Conservation (phyloP, 2,797 vertebrate genomes). For the Chanos chanos region DNA sequence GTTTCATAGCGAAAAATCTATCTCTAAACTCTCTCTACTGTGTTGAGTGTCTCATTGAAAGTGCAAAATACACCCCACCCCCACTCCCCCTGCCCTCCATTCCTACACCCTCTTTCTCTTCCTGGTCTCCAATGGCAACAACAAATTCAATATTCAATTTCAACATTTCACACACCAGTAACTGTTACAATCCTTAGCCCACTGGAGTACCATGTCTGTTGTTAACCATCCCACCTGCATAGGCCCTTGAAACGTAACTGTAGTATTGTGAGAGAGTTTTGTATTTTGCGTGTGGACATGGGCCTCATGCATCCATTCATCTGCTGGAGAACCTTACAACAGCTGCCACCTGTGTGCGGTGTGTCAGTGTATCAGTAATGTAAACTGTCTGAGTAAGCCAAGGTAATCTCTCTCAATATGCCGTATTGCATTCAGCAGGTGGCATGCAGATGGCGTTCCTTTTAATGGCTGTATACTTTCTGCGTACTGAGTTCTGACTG, state of each 20-base stretch:
- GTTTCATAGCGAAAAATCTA: background rate
- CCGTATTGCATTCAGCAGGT: conserved; percentile 35
- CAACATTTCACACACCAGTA: conserved; percentile 19
- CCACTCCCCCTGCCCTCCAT: background rate
- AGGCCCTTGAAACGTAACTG: background rate
- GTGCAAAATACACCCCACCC: background rate
- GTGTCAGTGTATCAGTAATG: background rate
- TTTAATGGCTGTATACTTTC: conserved; percentile 9
- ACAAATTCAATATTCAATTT: conserved; percentile 19
- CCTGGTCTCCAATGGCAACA: conserved; percentile 39
- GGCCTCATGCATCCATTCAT: background rate
- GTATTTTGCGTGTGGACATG: background rate
- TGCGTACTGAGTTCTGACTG: conserved; percentile 8
- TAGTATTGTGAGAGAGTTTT: background rate
- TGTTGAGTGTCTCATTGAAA: background rate
- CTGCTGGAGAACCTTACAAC: conserved; percentile 1
- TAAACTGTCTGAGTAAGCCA: conserved; percentile 12
- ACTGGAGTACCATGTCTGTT: background rate
- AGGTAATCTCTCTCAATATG: conserved; percentile 34
- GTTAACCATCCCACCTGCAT: conserved; percentile 4
- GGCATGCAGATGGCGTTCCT: conserved; percentile 39
- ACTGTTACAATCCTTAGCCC: background rate
- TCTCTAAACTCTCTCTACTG: background rate
- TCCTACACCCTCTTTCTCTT: background rate
- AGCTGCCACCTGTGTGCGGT: conserved; percentile 9